Conservation (phyloP, 2,113 vertebrate genomes). For the Leptosomus discolor region DNA sequence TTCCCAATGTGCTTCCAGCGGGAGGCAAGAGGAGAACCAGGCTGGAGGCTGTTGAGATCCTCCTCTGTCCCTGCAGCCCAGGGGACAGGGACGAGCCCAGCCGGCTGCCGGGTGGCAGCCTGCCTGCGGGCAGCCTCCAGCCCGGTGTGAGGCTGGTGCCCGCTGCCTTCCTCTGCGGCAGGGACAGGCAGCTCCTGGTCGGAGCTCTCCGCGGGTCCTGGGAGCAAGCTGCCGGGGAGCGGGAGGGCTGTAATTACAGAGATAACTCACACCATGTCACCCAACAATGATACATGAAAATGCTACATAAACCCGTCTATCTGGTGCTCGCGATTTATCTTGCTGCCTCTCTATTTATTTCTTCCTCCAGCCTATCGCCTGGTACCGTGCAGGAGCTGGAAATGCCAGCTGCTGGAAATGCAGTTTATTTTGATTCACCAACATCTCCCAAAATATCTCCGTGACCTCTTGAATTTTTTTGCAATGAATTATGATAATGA, state of each 20-base stretch:
- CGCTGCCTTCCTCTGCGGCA: neutral
- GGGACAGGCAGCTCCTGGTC: neutral
- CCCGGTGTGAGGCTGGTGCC: fast-evolving
- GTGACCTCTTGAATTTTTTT: conserved; percentile 7
- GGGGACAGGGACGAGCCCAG: neutral
- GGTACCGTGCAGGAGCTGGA: neutral
- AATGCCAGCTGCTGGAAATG: conserved; percentile 60
- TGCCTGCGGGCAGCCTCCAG: too few relatives aligned
- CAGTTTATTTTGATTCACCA: conserved; percentile 49
- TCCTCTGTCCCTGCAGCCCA: neutral
- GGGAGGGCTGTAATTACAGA: conserved; percentile 24
- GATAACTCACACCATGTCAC: conserved; percentile 50
- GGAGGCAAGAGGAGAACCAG: neutral
- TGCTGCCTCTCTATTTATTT: conserved; percentile 24
- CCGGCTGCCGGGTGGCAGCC: too few relatives aligned
- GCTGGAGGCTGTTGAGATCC: neutral
- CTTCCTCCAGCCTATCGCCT: neutral
- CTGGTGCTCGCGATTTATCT: conserved; percentile 48
- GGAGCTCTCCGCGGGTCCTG: neutral
- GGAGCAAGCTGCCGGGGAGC: neutral
- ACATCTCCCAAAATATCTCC: conserved; percentile 48
- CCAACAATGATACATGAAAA: conserved; percentile 45
- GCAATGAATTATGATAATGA: conserved; percentile 29
- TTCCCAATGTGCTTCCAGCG: neutral
- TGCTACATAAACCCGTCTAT: conserved; percentile 26